phyloP scores from a whole-genome alignment of 37 sponge, comb jelly and placozoan genomes.

The Tethya wilhelma region DNA sequence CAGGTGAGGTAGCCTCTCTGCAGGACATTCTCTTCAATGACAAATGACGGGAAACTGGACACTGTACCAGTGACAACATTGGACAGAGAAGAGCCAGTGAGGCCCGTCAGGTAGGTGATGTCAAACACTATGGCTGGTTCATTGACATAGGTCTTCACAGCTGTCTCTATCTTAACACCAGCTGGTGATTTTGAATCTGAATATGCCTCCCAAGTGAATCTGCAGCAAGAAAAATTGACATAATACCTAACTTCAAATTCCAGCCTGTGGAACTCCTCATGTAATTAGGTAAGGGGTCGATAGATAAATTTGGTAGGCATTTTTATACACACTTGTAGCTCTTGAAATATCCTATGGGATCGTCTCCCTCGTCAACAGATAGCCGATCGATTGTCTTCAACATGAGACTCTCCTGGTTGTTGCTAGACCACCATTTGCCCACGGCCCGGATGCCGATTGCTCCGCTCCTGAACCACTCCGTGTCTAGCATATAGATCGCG shows the following conservation, averaged over 20 bases:
- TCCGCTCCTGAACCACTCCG: constrained; percentile 45
- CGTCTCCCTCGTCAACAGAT: not conserved
- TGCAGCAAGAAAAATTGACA: not conserved
- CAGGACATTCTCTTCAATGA: constrained; percentile 12
- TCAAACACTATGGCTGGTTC: constrained; percentile 39
- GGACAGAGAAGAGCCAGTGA: constrained; percentile 3
- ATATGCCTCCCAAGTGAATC: constrained; percentile 16
- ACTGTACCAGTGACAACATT: not conserved
- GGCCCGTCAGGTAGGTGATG: constrained; percentile 21
- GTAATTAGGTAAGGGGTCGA: no score
- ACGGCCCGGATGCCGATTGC: constrained; percentile 15
- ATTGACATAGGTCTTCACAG: constrained; percentile 8
- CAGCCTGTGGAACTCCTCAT: not conserved
- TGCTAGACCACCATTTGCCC: constrained; percentile 29
- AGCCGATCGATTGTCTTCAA: not conserved
- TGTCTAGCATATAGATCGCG: not conserved
- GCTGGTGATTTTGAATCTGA: not conserved
- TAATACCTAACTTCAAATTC: not conserved
- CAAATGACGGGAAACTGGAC: constrained; percentile 70
- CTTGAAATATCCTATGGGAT: constrained; percentile 7
- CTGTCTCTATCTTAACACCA: constrained; percentile 17
- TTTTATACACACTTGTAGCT: not conserved
- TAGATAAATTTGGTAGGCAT: not conserved
- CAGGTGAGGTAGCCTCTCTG: constrained; percentile 60
- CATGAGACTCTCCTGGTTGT: not conserved